Evolutionary conservation across 2,113 vertebrate genomes (phyloP).

Genomic region (Panthera tigris): DNA sequence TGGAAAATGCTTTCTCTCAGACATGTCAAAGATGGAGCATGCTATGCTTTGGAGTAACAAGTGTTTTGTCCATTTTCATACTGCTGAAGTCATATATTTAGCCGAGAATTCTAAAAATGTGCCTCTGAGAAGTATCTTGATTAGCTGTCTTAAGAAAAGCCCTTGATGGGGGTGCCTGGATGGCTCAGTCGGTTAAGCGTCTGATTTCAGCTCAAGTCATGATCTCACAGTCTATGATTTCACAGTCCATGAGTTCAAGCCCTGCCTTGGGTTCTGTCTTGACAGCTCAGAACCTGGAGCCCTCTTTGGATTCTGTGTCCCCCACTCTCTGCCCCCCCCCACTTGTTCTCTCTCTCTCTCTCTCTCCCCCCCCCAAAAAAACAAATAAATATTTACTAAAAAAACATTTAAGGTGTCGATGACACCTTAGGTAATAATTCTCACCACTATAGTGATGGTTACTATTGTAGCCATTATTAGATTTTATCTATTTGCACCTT

Average conservation of each 20-base stretch:
- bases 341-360: too few species aligned
- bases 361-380: too few species aligned
- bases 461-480: background rate
- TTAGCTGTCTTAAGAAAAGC: background rate
- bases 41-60: background rate
- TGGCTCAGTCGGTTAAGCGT: too few species aligned
- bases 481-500: background rate
- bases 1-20: background rate
- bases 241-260: too few species aligned
- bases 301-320: too few species aligned
- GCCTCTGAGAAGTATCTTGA: background rate
- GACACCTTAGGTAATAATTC: background rate
- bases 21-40: background rate
- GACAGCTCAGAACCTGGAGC: too few species aligned
- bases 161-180: background rate
- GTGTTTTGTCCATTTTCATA: background rate
- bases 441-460: background rate
- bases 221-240: too few species aligned
- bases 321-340: too few species aligned
- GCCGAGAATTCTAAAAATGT: background rate
- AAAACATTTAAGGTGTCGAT: background rate
- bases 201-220: too few species aligned
- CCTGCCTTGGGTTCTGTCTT: too few species aligned
- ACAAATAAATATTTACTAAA: too few species aligned
- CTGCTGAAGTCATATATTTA: background rate